phyloP scores from a whole-genome alignment of 2,797 vertebrate genomes.

The Pyrocephalus nanus region DNA sequence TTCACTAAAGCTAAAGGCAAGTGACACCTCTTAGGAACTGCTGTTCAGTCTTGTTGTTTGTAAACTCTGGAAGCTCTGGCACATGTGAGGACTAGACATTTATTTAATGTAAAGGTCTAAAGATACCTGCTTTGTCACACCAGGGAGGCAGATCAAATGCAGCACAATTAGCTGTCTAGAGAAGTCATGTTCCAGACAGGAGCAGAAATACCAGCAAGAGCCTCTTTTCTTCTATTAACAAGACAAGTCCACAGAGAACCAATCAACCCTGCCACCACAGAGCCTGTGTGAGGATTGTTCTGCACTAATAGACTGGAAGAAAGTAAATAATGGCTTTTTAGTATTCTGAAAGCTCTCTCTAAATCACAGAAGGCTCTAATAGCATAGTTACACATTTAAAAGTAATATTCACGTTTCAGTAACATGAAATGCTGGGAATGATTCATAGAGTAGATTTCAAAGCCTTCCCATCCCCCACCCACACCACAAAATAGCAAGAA shows the following conservation, averaged over 20 bases:
- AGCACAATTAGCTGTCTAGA: not conserved
- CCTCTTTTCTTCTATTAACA: conserved; percentile 6
- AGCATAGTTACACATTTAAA: conserved; percentile 34
- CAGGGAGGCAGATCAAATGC: not conserved
- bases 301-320: conserved; percentile 49
- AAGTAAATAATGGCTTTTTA: conserved; percentile 62
- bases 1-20: not conserved
- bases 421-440: conserved; percentile 5
- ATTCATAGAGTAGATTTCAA: conserved; percentile 30
- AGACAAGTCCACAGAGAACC: conserved; percentile 18
- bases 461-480: not conserved
- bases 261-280: not conserved
- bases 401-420: conserved; percentile 10
- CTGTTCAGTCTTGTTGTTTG: accelerated
- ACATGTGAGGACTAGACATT: not conserved
- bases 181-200: not conserved
- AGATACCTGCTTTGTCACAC: not conserved
- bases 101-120: not conserved
- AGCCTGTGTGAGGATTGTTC: not conserved
- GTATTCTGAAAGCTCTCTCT: conserved; percentile 45
- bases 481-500: not conserved
- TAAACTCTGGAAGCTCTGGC: not conserved
- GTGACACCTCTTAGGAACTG: not conserved
- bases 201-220: conserved; percentile 6
- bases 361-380: conserved; percentile 53